These are phyloP conservation scores for Dusona sp. DNA, from an alignment of 2,888 invertebrate genomes.

Conservation along the genomic window DNA sequence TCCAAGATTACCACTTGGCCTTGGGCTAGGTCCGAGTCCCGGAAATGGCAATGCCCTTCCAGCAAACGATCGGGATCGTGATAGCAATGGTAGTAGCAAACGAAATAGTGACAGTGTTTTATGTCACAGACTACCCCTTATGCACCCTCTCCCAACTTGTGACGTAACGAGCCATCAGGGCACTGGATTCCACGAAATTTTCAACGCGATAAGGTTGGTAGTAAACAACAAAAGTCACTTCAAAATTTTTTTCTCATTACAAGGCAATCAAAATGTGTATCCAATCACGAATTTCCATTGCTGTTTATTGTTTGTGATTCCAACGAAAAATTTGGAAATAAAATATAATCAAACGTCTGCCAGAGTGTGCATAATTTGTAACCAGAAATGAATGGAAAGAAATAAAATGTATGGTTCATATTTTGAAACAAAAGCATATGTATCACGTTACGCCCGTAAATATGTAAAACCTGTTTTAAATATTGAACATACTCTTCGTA, in stretches of 20 bases:
- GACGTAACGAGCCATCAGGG: conserved; percentile 83
- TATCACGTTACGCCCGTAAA: conserved; percentile 40
- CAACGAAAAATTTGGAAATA: neutral
- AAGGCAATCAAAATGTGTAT: too few relatives aligned
- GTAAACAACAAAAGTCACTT: neutral
- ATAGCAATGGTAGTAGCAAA: conserved; percentile 83
- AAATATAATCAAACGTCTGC: neutral
- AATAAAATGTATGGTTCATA: conserved; percentile 18
- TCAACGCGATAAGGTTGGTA: conserved; percentile 81
- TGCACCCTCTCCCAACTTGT: conserved; percentile 86
- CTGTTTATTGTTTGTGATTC: neutral
- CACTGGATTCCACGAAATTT: conserved; percentile 85
- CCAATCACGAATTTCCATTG: neutral
- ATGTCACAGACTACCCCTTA: conserved; percentile 84
- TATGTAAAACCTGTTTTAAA: conserved; percentile 55
- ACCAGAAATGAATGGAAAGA: neutral
- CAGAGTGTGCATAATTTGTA: neutral
- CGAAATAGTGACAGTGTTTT: conserved; percentile 86
- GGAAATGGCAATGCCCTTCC: conserved; percentile 75
- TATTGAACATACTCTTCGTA: conserved; percentile 47
- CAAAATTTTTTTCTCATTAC: neutral
- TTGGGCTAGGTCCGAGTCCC: conserved; percentile 82
- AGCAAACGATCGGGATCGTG: conserved; percentile 77
- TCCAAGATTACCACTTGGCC: conserved; percentile 85
- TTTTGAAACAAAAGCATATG: neutral